Evolutionary conservation across 2,113 vertebrate genomes (phyloP), one percentile per base, ranked within the genome.

Genomic region (Petrocephalus zakoni): DNA sequence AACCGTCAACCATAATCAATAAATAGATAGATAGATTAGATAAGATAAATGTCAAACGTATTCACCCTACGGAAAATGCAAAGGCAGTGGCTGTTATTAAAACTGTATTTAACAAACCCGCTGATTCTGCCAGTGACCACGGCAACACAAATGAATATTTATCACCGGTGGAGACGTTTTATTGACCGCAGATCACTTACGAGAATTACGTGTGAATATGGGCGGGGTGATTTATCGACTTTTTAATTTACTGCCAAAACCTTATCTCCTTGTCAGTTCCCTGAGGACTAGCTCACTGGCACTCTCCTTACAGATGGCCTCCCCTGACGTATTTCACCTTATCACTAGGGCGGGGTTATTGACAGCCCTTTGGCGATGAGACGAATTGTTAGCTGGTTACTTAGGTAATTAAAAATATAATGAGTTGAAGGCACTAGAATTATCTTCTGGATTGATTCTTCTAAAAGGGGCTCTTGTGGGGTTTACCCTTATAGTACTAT

Each of bases 241-340:
- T 78, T 78, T 78, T 78, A 78, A 78, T 78, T 78, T 78, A 78
- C 72, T 78, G 72, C 72, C 72, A 42, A 78, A 75, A 78, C 72
- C 15, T 78, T 78, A 78, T 78, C 72, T 78, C 6, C 34, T 21
- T 19, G 5, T 78, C 34, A 78, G 17, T 37, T 42, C 34, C 15
- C 34, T 17, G 5, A 2, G 15, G 34, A 42, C 15, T 17, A 42
- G 29, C 72, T 42, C 0, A 6, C 72, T 78, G 15, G 72, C 11
- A 19, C 19, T 78, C 34, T 29, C 61, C 61, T 29, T 29, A 13
- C 61, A 68, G 10, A 68, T 68, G 1, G 10, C 61, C 61, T 68
- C 10, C 61, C 1, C 10, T 13, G 61, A 68, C 34, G 13, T 78
- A 78, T 78, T 78, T 78, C 34, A 78, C 72, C 72, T 78, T 78